Evolutionary conservation across 23 tunicate genomes (phyloP).

Genomic region (Diplosoma virens): DNA sequence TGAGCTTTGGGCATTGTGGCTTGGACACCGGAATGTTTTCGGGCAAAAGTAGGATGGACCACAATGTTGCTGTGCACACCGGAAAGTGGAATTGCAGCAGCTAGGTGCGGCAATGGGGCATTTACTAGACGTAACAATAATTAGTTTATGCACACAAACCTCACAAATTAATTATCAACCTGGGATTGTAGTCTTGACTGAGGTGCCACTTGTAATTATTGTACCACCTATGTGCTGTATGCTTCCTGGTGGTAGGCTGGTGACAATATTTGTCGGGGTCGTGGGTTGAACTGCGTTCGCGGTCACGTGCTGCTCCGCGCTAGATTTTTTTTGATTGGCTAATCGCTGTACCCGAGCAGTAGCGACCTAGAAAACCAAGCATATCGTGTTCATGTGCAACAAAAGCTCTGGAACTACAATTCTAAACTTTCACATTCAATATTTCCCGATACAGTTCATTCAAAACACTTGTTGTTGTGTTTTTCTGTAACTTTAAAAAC

Average conservation of each 20-base stretch:
- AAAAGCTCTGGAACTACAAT: no score
- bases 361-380: no score
- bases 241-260: slow-evolving; percentile 10
- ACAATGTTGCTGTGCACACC: slow-evolving; percentile 49
- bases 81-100: slow-evolving; percentile 65
- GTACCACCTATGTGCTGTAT: slow-evolving; percentile 46
- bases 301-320: slow-evolving; percentile 26
- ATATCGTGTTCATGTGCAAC: no score
- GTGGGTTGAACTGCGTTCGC: neutral
- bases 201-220: slow-evolving; percentile 35
- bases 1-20: slow-evolving; percentile 35
- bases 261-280: neutral
- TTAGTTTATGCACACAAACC: neutral
- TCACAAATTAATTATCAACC: slow-evolving; percentile 21
- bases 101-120: slow-evolving; percentile 26
- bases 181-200: no score
- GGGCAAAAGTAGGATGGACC: slow-evolving; percentile 38
- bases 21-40: slow-evolving; percentile 32
- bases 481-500: no score
- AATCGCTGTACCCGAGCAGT: slow-evolving; percentile 56
- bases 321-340: slow-evolving; percentile 54
- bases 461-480: no score
- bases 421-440: no score
- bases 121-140: neutral
- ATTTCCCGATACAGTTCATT: no score